phyloP scores from a whole-genome alignment of 2,797 vertebrate genomes.

The Bufotes viridis region DNA sequence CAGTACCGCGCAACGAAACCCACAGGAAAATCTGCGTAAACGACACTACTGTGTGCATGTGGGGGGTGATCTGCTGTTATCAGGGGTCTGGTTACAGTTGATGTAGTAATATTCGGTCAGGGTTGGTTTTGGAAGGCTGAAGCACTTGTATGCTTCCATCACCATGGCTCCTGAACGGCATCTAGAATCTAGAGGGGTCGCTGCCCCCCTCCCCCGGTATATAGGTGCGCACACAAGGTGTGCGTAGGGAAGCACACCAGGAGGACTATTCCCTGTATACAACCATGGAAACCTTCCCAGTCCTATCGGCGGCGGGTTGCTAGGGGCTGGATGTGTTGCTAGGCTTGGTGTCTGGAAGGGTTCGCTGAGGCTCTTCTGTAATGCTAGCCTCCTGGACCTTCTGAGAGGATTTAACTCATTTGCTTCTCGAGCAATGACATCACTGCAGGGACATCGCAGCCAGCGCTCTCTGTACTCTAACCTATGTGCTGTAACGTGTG shows the following conservation, averaged over 20 bases:
- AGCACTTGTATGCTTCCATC: neutral
- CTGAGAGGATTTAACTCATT: neutral
- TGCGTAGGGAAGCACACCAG: no score
- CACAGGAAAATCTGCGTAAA: no score
- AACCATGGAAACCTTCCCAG: no score
- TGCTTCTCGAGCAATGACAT: neutral
- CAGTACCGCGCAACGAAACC: no score
- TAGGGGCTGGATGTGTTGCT: conserved; percentile 26
- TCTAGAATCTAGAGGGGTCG: neutral
- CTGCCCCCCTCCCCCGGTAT: neutral
- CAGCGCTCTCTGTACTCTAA: neutral
- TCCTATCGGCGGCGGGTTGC: neutral
- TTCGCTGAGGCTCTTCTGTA: conserved; percentile 1
- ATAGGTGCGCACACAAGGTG: neutral
- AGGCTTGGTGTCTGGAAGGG: neutral
- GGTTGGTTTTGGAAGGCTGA: neutral
- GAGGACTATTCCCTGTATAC: neutral
- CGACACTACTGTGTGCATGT: no score
- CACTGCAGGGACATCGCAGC: neutral
- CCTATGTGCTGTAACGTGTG: no score
- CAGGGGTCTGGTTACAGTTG: no score
- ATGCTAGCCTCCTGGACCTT: neutral
- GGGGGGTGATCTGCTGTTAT: no score
- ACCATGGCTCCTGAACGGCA: neutral
- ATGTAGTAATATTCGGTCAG: neutral